Conservation (phyloP, 2,888 invertebrate genomes). For the Andricus curvator region DNA sequence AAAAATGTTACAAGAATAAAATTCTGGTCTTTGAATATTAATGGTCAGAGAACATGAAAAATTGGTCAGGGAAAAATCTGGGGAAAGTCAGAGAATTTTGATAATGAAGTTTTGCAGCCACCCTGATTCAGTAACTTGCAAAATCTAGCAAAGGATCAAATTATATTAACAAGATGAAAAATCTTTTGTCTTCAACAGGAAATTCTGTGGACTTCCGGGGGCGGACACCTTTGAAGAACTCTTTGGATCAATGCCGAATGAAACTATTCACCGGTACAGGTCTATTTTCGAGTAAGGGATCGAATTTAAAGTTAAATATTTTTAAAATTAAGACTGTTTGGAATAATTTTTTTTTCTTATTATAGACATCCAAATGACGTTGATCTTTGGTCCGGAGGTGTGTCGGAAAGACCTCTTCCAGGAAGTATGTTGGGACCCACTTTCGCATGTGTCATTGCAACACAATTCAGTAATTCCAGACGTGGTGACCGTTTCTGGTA, state of each 20-base stretch:
- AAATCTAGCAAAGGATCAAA: not conserved
- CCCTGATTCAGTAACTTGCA: not conserved
- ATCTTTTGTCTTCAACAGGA: conserved; percentile 77
- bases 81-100: too few species aligned
- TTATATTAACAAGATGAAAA: not conserved
- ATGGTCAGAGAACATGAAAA: too few species aligned
- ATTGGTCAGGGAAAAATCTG: too few species aligned
- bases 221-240: conserved; percentile 89
- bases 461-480: conserved; percentile 93
- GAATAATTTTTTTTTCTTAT: not conserved
- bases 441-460: conserved; percentile 95
- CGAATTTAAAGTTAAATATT: not conserved
- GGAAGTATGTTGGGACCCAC: conserved; percentile 97
- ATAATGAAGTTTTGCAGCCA: too few species aligned
- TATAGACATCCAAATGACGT: conserved; percentile 92
- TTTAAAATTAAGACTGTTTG: not conserved
- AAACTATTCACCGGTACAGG: conserved; percentile 89
- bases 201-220: conserved; percentile 91
- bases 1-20: too few species aligned
- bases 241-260: conserved; percentile 93
- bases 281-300: conserved; percentile 88
- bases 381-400: conserved; percentile 96
- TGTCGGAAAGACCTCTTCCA: conserved; percentile 92
- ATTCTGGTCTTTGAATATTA: too few species aligned
- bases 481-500: conserved; percentile 97